A percentile compares a stretch with the other conserved stretches of the same genome.
Evolutionary conservation across 1,140 invertebrate genomes (phyloP).

Genomic region (Lordiphosa mommai): DNA sequence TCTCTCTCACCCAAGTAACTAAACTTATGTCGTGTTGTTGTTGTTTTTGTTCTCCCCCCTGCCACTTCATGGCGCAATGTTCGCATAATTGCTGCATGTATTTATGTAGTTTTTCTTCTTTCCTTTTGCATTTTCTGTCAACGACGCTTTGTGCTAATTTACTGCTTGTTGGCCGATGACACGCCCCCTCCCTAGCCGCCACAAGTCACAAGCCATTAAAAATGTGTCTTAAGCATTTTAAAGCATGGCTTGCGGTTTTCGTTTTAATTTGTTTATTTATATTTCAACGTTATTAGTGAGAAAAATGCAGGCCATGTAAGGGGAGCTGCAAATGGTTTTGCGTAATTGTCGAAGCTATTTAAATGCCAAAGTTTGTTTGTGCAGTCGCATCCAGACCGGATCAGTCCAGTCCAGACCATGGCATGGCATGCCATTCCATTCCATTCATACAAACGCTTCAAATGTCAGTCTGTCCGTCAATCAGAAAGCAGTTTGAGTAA

Average conservation of each 20-base stretch:
- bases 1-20: too few species aligned
- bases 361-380: constrained; percentile 60
- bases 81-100: constrained; percentile 24
- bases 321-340: constrained; percentile 62
- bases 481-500: constrained; percentile 56
- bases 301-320: constrained; percentile 52
- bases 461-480: constrained; percentile 45
- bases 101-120: constrained; percentile 11
- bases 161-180: constrained; percentile 9
- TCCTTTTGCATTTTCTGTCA: constrained; percentile 28
- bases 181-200: background rate
- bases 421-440: constrained; percentile 16
- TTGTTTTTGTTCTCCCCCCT: background rate
- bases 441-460: constrained; percentile 45
- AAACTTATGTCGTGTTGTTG: too few species aligned
- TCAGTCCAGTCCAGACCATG: constrained; percentile 26
- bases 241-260: constrained; percentile 22
- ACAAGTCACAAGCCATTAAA: background rate
- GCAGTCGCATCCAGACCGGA: constrained; percentile 38
- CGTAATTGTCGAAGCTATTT: constrained; percentile 52
- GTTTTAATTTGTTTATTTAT: constrained; percentile 34
- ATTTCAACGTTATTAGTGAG: constrained; percentile 37
- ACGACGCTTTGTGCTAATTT: constrained; percentile 39
- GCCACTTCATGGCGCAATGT: background rate
- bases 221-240: constrained; percentile 15